Evolutionary conservation across 2,797 vertebrate genomes (phyloP).

Genomic region (Steatocranus sp.): DNA sequence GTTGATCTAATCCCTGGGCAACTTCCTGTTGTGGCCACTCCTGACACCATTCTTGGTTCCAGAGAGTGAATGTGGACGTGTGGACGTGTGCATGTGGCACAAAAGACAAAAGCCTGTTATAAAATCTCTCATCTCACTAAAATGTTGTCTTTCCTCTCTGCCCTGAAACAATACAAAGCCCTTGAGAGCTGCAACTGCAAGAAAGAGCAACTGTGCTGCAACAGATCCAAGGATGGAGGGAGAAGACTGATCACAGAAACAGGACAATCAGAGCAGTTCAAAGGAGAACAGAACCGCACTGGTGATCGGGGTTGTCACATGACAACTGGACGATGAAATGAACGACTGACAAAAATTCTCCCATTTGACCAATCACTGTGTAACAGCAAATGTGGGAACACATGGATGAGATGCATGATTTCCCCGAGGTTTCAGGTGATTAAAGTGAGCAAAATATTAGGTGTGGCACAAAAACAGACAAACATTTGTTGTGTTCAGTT

Average conservation of each 20-base stretch:
- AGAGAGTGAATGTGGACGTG: not conserved
- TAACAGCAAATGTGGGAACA: not conserved
- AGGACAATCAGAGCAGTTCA: not conserved
- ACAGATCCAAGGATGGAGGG: not conserved
- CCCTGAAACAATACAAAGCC: slow-evolving; percentile 15
- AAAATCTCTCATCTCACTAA: not conserved
- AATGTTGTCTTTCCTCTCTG: not conserved
- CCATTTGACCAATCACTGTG: not conserved
- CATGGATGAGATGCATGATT: not conserved
- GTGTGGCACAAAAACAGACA: not conserved
- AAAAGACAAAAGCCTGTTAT: not conserved
- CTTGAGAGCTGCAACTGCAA: not conserved
- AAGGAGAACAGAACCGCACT: not conserved
- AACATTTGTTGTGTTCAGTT: not conserved
- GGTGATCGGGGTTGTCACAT: not conserved
- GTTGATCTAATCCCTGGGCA: not conserved
- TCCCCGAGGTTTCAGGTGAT: not conserved
- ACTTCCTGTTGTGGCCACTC: not conserved
- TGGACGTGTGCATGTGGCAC: not conserved
- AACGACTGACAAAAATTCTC: not conserved
- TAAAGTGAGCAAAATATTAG: not conserved
- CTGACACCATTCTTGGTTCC: not conserved
- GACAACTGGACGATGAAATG: not conserved
- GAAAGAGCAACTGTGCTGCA: not conserved
- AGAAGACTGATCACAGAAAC: not conserved